phyloP scores from a whole-genome alignment of 2,888 invertebrate species.

The Cyclophora punctaria region DNA sequence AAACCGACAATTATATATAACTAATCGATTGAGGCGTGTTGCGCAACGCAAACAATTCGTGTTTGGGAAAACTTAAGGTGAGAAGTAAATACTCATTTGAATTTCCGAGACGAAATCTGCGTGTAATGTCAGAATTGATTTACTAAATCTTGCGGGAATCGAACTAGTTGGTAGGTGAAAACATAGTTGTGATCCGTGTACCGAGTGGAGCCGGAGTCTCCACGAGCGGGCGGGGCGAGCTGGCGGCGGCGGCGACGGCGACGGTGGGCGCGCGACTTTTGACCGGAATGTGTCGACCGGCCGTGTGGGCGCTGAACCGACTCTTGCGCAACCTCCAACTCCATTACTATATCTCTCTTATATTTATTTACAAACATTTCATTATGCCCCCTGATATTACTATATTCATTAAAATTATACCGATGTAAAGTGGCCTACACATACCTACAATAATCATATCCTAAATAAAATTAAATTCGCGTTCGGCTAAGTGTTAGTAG shows the following conservation, averaged over 20 bases:
- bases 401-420: neutral
- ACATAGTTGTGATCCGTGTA: too few species aligned
- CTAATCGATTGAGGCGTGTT: neutral
- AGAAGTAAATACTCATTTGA: too few species aligned
- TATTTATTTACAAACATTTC: neutral
- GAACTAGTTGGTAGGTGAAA: neutral
- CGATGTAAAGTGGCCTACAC: too few species aligned
- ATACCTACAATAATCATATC: neutral
- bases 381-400: neutral
- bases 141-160: neutral
- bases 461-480: slow-evolving; percentile 12
- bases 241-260: too few species aligned
- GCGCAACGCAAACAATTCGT: too few species aligned
- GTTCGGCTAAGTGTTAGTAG: slow-evolving; percentile 3
- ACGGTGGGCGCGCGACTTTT: slow-evolving; percentile 30
- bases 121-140: neutral
- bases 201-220: slow-evolving; percentile 1
- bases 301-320: slow-evolving; percentile 26
- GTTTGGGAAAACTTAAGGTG: too few species aligned
- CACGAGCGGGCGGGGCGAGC: neutral
- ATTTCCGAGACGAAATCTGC: neutral
- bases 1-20: neutral
- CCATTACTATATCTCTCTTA: slow-evolving; percentile 13
- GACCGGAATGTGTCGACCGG: slow-evolving; percentile 29
- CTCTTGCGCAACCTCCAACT: slow-evolving; percentile 25